Evolutionary conservation across 2,113 vertebrate species (phyloP), one percentile per base, ranked within the genome.

Genomic region (Tyrannus savana): DNA sequence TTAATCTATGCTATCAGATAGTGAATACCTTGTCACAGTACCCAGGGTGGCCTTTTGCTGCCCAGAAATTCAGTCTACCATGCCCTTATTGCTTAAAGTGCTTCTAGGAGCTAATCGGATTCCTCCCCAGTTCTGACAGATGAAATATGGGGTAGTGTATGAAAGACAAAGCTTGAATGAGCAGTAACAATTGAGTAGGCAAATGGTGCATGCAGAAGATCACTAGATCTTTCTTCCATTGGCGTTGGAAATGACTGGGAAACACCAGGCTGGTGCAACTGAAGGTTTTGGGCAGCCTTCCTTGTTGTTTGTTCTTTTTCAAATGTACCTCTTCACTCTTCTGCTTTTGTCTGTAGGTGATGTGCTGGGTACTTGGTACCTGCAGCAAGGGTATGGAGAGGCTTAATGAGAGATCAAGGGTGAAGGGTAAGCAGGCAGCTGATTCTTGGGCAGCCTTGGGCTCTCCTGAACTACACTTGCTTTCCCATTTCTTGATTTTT

Each of bases 41-140:
- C 55, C 81, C 59, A 82, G 44, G 83, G 74, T 95, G 60, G 91
- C 82, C 75, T 95, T 90, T 90, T 5, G 6, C 89, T 93, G 90
- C 47, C 84, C 68, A 79, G 95, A 96, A 96, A 93, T 89, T 88
- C 90, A 96, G 83, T 90, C 92, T 94, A 41, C 72, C 58, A 0
- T 88, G 83, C 50, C 73, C 41, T 89, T 92, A 62, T 55, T 87
- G 62, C 90, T 93, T 93, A 84, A 93, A 79, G 67, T 55, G 66
- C 66, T 63, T 76, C 92, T 93, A 86, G 67, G 74, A 85, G 41
- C 79, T 92, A 88, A 97, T 93, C 6, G 2, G 77, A 91, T 94
- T 95, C 62, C 91, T 96, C 82, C 59, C 30, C 37, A 5, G 0
- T 69, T 79, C 66, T 93, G 94, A 86, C 55, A 88, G 63, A 66